These are phyloP conservation scores for Pelmatolapia mariae DNA, from an alignment of 2,113 vertebrate genomes.

Conservation along the genomic window DNA sequence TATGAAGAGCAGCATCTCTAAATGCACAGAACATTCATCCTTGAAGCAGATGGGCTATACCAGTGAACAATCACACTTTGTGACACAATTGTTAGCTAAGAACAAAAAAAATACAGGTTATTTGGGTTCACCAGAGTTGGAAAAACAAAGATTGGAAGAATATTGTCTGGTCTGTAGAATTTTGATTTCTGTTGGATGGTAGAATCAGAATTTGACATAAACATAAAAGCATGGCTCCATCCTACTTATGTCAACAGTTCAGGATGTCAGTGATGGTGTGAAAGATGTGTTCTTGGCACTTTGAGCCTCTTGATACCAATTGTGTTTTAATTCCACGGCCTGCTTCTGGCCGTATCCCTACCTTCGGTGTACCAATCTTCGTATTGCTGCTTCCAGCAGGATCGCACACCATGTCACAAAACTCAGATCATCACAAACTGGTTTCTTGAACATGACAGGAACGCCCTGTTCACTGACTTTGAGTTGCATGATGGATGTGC, in stretches of 20 bases:
- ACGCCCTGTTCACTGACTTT: not conserved
- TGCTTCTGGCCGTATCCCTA: not conserved
- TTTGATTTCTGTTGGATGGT: not conserved
- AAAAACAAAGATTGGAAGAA: not conserved
- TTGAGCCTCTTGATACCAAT: not conserved
- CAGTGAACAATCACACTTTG: not conserved
- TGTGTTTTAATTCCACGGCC: not conserved
- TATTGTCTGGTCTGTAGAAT: not conserved
- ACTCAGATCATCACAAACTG: not conserved
- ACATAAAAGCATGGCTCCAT: not conserved
- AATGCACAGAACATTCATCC: not conserved
- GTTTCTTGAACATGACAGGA: not conserved
- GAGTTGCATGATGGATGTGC: accelerated
- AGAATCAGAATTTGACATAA: not conserved
- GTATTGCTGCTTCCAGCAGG: not conserved
- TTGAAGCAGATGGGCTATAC: not conserved
- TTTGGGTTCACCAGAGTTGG: not conserved
- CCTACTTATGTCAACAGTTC: not conserved
- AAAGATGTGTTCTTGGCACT: accelerated
- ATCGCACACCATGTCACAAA: not conserved
- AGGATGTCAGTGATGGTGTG: not conserved
- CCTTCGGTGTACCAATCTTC: accelerated
- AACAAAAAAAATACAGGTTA: not conserved
- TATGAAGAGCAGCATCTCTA: not conserved
- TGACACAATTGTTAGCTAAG: not conserved